Percentiles rank a stretch among this genome's conserved stretches.
Evolutionary conservation across 2,888 invertebrate species (phyloP).

Genomic region (Tolmerus cingulatus): DNA sequence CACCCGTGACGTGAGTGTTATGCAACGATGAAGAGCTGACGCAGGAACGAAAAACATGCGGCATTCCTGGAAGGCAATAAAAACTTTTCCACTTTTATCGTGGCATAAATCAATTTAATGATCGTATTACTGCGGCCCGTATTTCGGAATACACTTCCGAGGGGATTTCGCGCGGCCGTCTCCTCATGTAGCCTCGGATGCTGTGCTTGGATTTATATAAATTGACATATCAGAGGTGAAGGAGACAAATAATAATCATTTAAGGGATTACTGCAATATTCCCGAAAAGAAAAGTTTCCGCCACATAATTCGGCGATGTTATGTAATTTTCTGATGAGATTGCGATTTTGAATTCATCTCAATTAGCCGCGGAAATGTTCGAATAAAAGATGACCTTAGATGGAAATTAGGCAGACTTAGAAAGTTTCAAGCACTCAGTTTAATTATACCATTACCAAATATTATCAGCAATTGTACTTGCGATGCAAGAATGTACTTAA

Average conservation of each 20-base stretch:
- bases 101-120: slow-evolving; percentile 40
- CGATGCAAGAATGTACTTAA: no score
- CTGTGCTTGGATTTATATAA: not conserved
- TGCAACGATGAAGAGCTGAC: slow-evolving; percentile 2
- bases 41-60: not conserved
- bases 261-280: not conserved
- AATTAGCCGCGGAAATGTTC: not conserved
- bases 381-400: not conserved
- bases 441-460: no score
- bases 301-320: not conserved
- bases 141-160: not conserved
- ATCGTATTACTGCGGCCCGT: slow-evolving; percentile 10
- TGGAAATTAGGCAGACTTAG: no score
- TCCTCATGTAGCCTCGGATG: not conserved
- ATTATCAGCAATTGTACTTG: no score
- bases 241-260: not conserved
- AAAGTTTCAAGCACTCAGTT: no score
- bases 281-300: not conserved
- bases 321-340: not conserved
- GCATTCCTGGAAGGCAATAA: slow-evolving; percentile 31
- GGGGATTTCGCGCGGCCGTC: not conserved
- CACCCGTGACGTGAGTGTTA: not conserved
- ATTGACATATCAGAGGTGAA: not conserved
- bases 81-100: slow-evolving; percentile 38
- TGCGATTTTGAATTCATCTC: not conserved